A percentile compares a stretch with the other conserved stretches of the same genome.
These are phyloP conservation scores for Leptinotarsa undecemlineata DNA, from an alignment of 1,140 invertebrate genomes.

Conservation along the genomic window DNA sequence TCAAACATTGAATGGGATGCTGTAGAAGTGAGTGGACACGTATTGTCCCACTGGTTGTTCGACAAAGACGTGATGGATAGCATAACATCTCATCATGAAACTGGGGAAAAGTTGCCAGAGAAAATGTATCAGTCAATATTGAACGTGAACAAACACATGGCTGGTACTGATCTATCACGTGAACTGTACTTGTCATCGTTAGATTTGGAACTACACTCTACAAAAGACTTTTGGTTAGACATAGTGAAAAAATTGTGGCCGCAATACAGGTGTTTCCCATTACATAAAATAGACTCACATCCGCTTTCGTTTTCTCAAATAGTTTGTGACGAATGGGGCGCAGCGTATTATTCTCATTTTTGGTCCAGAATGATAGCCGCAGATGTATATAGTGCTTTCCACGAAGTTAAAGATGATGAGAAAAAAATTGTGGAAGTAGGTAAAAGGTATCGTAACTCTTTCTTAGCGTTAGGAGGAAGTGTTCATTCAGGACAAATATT, in stretches of 20 bases:
- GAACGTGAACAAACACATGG: constrained; percentile 71
- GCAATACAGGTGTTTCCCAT: constrained; percentile 72
- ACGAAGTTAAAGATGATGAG: constrained; percentile 65
- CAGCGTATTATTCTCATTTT: constrained; percentile 75
- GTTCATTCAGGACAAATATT: constrained; percentile 83
- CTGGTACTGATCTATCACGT: constrained; percentile 76
- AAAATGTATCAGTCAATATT: constrained; percentile 68
- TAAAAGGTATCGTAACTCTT: constrained; percentile 81
- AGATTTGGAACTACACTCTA: constrained; percentile 83
- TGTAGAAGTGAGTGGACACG: constrained; percentile 75
- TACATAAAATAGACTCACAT: constrained; percentile 77
- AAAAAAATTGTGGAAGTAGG: constrained; percentile 62
- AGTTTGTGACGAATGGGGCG: constrained; percentile 71
- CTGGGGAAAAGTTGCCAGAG: constrained; percentile 69
- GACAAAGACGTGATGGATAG: constrained; percentile 69
- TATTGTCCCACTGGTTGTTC: constrained; percentile 81
- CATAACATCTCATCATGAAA: constrained; percentile 76
- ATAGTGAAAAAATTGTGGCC: constrained; percentile 78
- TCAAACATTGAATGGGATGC: constrained; percentile 92
- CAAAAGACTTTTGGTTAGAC: constrained; percentile 78
- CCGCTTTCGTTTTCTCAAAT: constrained; percentile 79
- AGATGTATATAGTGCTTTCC: constrained; percentile 84
- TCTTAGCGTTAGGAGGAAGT: constrained; percentile 80
- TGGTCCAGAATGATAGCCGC: constrained; percentile 89
- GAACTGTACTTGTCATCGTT: constrained; percentile 82